These are phyloP conservation scores for Eristalis intricaria DNA, from an alignment of 2,888 invertebrate genomes.

Conservation along the genomic window DNA sequence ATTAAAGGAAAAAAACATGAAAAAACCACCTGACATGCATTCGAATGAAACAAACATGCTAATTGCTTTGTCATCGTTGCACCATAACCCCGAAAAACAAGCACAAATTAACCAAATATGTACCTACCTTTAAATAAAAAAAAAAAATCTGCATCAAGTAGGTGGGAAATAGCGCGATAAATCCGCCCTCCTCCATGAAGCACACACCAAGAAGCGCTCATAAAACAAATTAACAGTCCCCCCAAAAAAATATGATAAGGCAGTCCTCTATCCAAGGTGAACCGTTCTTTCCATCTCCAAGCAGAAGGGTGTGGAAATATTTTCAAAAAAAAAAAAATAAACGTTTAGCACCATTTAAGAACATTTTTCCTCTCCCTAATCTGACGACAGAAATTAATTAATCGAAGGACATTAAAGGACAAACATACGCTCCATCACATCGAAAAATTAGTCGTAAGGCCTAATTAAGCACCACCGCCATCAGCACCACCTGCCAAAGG, in stretches of 20 bases:
- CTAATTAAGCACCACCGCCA: constrained; percentile 8
- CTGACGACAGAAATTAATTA: constrained; percentile 37
- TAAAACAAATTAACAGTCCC: constrained; percentile 33
- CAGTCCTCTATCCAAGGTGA: not conserved
- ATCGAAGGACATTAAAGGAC: not conserved
- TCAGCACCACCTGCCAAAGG: constrained; percentile 49
- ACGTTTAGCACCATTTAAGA: not conserved
- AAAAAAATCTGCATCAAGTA: not conserved
- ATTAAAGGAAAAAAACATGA: not conserved
- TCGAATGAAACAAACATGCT: not conserved
- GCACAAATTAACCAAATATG: not conserved
- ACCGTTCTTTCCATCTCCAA: not conserved
- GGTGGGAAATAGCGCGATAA: not conserved
- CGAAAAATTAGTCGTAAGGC: constrained; percentile 32
- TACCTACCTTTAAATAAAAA: not conserved
- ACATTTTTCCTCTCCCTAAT: not conserved
- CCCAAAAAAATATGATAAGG: constrained; percentile 26
- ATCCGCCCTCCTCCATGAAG: not conserved
- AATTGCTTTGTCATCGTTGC: not conserved
- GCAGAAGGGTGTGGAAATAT: not conserved
- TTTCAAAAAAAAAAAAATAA: not conserved
- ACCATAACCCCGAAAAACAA: not conserved
- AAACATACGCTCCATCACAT: not conserved
- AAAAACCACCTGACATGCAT: not conserved
- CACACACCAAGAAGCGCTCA: not conserved